These are phyloP conservation scores for Coturnix japonica DNA, from an alignment of 2,113 vertebrate genomes.

Conservation along the genomic window DNA sequence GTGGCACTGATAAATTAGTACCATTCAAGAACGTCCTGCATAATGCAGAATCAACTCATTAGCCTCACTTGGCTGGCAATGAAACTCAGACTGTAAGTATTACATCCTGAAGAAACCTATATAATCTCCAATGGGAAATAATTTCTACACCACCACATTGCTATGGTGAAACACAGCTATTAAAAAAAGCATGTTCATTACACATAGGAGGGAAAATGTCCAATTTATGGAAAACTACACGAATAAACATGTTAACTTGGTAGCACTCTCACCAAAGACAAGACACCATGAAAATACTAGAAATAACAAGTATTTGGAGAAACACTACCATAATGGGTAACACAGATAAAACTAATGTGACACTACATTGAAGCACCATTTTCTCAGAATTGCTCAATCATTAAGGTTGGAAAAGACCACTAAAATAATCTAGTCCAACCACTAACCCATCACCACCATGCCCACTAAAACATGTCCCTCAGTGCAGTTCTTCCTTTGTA, in stretches of 20 bases:
- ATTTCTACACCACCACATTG: not conserved
- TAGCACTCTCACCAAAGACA: not conserved
- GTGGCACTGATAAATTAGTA: not conserved
- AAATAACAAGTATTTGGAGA: not conserved
- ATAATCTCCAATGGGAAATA: not conserved
- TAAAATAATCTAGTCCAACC: too few relatives aligned
- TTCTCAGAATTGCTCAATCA: not conserved
- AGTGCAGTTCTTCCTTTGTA: too few relatives aligned
- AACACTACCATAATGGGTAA: not conserved
- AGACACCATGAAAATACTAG: not conserved
- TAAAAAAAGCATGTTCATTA: not conserved
- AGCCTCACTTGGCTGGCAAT: not conserved
- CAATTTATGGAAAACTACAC: not conserved
- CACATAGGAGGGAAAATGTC: not conserved
- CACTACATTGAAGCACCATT: not conserved
- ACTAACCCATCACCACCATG: too few relatives aligned
- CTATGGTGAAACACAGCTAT: not conserved
- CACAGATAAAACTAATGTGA: not conserved
- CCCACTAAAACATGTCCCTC: too few relatives aligned
- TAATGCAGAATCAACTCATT: constrained; percentile 14
- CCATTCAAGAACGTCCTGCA: not conserved
- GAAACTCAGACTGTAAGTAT: not conserved
- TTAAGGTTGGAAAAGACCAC: too few relatives aligned
- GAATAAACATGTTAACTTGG: not conserved
- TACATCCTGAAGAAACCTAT: not conserved